Evolutionary conservation across 2,797 vertebrate species (phyloP), one percentile per base, ranked within the genome.

Genomic region (Clarias fuscus): DNA sequence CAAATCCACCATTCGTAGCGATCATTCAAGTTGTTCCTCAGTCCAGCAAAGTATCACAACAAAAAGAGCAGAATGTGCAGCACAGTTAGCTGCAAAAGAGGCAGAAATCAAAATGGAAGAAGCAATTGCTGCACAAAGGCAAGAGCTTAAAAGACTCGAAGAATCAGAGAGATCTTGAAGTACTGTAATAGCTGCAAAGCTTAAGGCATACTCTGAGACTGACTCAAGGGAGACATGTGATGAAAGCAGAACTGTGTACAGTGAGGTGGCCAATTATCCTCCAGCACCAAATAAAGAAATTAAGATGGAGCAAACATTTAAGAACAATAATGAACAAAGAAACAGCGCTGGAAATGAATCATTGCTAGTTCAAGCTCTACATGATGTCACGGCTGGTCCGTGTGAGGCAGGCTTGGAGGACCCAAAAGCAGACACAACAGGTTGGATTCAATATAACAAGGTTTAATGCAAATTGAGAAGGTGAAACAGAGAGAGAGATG

Each of bases 121-220:
- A 11, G 83, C 75, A 17, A 86, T 87, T 65, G 78, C 83, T 70
- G 10, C 82, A 20, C 87, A 88, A 85, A 85, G 75, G 1, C 82
- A 40, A 79, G 81, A 89, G 75, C 88, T 89, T 75, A 88, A 88
- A 84, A 89, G 84, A 82, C 27, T 87, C 7, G 81, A 89, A 37
- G n/a, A 85, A 83, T 80, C 20, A 88, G 24, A 82, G 82, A 86
- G 85, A 89, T 85, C 82, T 86, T 27, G 48, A 87, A 61, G 30
- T 30, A 30, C 30, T 30, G 86, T 82, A 85, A 84, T 83, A 17
- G 62, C 85, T 53, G 86, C 73, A 13, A 85, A 83, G 27, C 5
- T 7, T 43, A 43, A 7, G 6, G 40, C 6, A 7, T 43, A 43
- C 40, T 43, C 40, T 43, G 40, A 43, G 73, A 83, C n/a, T 82